Evolutionary conservation across 2,888 invertebrate species (phyloP), one percentile per base, ranked within the genome.

Genomic region (Diabrotica balteata): DNA sequence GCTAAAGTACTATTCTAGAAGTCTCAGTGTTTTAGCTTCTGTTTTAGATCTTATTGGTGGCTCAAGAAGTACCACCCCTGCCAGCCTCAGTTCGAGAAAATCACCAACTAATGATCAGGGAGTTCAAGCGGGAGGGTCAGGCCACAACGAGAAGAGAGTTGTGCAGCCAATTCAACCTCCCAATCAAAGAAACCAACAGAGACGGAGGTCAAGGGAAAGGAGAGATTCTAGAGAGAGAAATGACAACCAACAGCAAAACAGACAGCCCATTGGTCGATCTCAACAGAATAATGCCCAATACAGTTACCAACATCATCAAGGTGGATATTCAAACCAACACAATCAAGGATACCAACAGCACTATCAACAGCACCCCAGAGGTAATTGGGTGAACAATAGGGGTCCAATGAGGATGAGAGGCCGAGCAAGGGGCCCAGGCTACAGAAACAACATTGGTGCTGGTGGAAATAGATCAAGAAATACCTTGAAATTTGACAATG

Each of bases 401-500:
- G 71, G 72, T 5, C 66, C 73, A 11, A 73, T 75, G 7, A 69
- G 79, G 10, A 77, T 78, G 45, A 67, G 76, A 55, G 68, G 74
- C 22, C 73, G 78, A 58, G 73, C 75, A 32, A 81, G 82, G 65
- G 81, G 82, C 75, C 68, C 76, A 9, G 76, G 75, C 8, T 76
- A 71, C 71, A 59, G 68, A 49, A 70, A 74, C 53, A 73, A 75
- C 10, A 75, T 74, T 3, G 75, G 73, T 6, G 72, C 74, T 55
- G 72, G 78, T 59, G 70, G 72, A 66, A 60, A 53, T 44, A 73
- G 76, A 44, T 72, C 74, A 22, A 90, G 91, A 83, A 91, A 90
- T 79, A 90, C 90, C 10, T 89, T 97, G 74, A 96, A 96, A 84
- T 98, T 97, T 84, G 97, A 97, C 75, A 94, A 93, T 77, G 98